phyloP scores from a whole-genome alignment of 2,888 invertebrate species.

The Eledone cirrhosa region DNA sequence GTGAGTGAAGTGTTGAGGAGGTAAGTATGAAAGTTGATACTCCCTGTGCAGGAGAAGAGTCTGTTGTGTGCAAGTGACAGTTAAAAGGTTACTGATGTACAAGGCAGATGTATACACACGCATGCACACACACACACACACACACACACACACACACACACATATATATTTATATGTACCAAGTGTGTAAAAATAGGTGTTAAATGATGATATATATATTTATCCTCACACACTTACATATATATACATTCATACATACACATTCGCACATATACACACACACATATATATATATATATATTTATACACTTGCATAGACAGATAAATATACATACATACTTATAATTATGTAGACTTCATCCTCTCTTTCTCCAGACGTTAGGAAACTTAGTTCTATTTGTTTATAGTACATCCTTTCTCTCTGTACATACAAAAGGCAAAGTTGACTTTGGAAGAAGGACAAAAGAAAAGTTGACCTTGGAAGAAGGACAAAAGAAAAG shows the following conservation, averaged over 20 bases:
- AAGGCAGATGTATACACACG: neutral
- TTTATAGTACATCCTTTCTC: too few relatives aligned
- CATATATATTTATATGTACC: constrained; percentile 13
- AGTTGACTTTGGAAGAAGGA: too few relatives aligned
- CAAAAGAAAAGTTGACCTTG: too few relatives aligned
- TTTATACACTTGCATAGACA: neutral
- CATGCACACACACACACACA: neutral
- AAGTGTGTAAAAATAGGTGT: neutral
- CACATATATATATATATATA: neutral
- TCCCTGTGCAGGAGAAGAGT: neutral
- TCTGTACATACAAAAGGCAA: too few relatives aligned
- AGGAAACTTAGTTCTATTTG: neutral
- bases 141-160: neutral
- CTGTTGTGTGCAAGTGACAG: neutral
- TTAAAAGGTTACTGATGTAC: neutral
- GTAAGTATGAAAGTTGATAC: too few relatives aligned
- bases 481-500: too few relatives aligned
- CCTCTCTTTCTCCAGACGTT: neutral
- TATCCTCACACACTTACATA: neutral
- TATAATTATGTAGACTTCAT: neutral
- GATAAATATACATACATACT: neutral
- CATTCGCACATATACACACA: neutral
- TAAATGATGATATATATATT: neutral
- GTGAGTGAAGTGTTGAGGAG: too few relatives aligned
- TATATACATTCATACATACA: neutral